A percentile compares a stretch with the other conserved stretches of the same genome.
These are phyloP conservation scores for Erethizon dorsatum DNA, from an alignment of 2,797 vertebrate genomes.

Conservation along the genomic window DNA sequence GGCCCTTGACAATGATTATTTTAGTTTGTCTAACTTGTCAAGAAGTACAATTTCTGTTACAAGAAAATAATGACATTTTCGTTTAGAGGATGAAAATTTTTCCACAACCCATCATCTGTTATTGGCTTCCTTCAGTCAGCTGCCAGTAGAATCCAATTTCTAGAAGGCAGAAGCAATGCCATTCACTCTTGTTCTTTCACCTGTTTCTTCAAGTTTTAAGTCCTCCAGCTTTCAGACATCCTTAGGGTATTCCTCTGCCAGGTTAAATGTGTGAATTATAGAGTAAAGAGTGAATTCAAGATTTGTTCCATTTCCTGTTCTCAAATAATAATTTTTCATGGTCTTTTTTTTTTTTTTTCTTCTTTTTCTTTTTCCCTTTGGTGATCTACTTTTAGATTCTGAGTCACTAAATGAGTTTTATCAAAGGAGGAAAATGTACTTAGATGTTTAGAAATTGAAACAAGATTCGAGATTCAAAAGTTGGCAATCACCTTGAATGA, in stretches of 20 bases:
- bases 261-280: conserved; percentile 81
- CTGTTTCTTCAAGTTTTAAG: conserved; percentile 81
- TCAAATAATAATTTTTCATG: conserved; percentile 71
- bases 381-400: conserved; percentile 71
- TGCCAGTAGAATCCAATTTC: conserved; percentile 84
- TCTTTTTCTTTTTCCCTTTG: conserved; percentile 60
- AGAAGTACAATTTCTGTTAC: conserved; percentile 82
- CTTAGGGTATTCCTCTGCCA: conserved; percentile 79
- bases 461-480: conserved; percentile 43
- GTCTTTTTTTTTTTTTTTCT: conserved; percentile 55
- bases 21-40: conserved; percentile 82
- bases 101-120: conserved; percentile 77
- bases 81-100: conserved; percentile 84
- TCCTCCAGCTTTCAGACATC: conserved; percentile 73
- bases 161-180: conserved; percentile 82
- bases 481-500: conserved; percentile 76
- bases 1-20: conserved; percentile 75
- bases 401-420: conserved; percentile 72
- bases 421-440: conserved; percentile 76
- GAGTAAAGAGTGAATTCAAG: conserved; percentile 77
- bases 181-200: conserved; percentile 82
- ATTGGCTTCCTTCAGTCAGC: conserved; percentile 83
- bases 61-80: conserved; percentile 78
- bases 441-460: conserved; percentile 77
- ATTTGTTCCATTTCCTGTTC: conserved; percentile 80